These are phyloP conservation scores for Chelidonichthys spinosus DNA, from an alignment of 2,797 vertebrate species.

Conservation along the genomic window DNA sequence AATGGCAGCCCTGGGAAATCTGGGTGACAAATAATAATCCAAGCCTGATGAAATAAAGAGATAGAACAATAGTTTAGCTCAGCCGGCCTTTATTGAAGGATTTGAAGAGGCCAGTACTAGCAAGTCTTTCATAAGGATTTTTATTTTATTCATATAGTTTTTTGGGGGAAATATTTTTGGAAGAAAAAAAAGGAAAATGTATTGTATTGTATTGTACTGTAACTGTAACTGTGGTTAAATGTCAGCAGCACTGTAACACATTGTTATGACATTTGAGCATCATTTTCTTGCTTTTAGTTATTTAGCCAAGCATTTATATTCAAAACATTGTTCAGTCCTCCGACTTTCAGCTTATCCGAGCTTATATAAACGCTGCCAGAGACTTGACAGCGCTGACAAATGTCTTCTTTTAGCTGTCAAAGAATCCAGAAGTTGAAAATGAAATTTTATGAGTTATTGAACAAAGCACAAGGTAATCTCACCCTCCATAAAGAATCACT, in stretches of 20 bases:
- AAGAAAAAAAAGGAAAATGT: too few species aligned
- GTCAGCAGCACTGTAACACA: neutral
- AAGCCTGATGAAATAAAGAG: slow-evolving; percentile 4
- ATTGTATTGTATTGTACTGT: too few species aligned
- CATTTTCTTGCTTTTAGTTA: neutral
- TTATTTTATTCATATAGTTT: neutral
- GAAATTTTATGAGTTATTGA: slow-evolving; percentile 12
- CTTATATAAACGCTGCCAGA: neutral
- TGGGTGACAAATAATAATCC: slow-evolving; percentile 19
- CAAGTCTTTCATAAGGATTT: neutral
- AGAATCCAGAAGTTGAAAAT: slow-evolving; percentile 26
- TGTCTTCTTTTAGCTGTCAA: neutral
- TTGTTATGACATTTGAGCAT: neutral
- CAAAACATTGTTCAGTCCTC: neutral
- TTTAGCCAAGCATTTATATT: slow-evolving; percentile 8
- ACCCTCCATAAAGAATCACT: slow-evolving; percentile 6
- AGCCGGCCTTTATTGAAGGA: slow-evolving; percentile 1
- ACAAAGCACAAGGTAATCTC: slow-evolving; percentile 18
- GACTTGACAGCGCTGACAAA: neutral
- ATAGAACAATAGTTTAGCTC: slow-evolving; percentile 11
- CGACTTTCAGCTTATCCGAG: neutral
- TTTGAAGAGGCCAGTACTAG: neutral
- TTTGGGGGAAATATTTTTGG: too few species aligned
- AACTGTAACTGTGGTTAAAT: too few species aligned
- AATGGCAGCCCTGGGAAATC: slow-evolving; percentile 19